Evolutionary conservation across 2,888 invertebrate genomes (phyloP).

Genomic region (Tetrapedia diversipes): DNA sequence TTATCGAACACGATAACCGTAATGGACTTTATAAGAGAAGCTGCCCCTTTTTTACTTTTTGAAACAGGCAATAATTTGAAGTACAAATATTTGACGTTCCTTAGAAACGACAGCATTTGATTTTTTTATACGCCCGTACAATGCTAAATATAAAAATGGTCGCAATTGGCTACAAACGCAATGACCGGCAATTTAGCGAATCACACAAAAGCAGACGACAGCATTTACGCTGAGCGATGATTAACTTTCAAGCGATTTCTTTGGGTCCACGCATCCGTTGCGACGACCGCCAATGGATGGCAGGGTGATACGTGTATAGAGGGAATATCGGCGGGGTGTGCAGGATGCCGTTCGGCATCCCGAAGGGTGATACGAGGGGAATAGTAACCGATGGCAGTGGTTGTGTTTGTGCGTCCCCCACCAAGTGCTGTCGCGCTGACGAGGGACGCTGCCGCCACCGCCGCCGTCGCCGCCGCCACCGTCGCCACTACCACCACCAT

Average conservation of each 20-base stretch:
- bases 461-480: conserved; percentile 45
- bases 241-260: conserved; percentile 48
- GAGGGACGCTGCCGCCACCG: conserved; percentile 23
- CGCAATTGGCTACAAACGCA: conserved; percentile 4
- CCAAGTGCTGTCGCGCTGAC: conserved; percentile 56
- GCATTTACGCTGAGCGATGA: conserved; percentile 26
- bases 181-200: conserved; percentile 13
- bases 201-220: conserved; percentile 22
- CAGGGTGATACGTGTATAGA: conserved; percentile 49
- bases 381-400: conserved; percentile 50
- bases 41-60: too few relatives aligned
- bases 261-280: conserved; percentile 52
- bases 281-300: conserved; percentile 45
- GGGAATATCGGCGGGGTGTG: conserved; percentile 34
- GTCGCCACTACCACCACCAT: conserved; percentile 57
- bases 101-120: neutral
- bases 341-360: conserved; percentile 46
- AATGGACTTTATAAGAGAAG: too few relatives aligned
- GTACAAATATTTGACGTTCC: too few relatives aligned
- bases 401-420: conserved; percentile 52
- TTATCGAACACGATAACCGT: too few relatives aligned
- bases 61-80: neutral
- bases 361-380: conserved; percentile 44
- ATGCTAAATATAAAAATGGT: neutral
- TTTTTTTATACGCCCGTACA: too few relatives aligned